phyloP scores from a whole-genome alignment of 2,888 invertebrate genomes.

The Rhaphigaster nebulosa region DNA sequence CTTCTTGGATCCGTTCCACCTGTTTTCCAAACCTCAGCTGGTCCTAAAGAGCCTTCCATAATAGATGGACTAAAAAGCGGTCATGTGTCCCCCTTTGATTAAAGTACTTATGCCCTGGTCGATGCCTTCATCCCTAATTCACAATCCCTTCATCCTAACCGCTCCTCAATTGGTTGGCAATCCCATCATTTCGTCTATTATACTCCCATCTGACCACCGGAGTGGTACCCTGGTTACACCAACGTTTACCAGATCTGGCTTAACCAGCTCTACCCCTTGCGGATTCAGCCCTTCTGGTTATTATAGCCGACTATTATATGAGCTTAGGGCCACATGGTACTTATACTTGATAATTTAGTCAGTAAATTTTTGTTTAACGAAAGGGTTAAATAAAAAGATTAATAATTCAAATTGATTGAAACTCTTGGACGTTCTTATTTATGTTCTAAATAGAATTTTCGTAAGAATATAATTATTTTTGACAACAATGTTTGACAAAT shows the following conservation, averaged over 20 bases:
- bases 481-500: too few relatives aligned
- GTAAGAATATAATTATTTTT: too few relatives aligned
- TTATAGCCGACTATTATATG: neutral
- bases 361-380: neutral
- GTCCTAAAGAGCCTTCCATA: neutral
- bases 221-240: neutral
- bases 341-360: neutral
- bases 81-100: constrained; percentile 35
- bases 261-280: neutral
- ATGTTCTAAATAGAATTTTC: neutral
- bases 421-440: too few relatives aligned
- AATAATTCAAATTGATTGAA: neutral
- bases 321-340: neutral
- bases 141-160: constrained; percentile 39
- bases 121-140: constrained; percentile 39
- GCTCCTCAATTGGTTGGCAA: neutral
- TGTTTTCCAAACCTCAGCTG: neutral
- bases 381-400: neutral
- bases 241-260: neutral
- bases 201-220: constrained; percentile 19
- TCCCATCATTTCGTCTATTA: constrained; percentile 46
- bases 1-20: neutral
- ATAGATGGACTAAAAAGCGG: constrained; percentile 31
- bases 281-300: neutral
- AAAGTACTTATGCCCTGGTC: constrained; percentile 13